A percentile compares a stretch with the other conserved stretches of the same genome.
Evolutionary conservation across 1,140 invertebrate genomes (phyloP).

Genomic region (Lepidurus arcticus): DNA sequence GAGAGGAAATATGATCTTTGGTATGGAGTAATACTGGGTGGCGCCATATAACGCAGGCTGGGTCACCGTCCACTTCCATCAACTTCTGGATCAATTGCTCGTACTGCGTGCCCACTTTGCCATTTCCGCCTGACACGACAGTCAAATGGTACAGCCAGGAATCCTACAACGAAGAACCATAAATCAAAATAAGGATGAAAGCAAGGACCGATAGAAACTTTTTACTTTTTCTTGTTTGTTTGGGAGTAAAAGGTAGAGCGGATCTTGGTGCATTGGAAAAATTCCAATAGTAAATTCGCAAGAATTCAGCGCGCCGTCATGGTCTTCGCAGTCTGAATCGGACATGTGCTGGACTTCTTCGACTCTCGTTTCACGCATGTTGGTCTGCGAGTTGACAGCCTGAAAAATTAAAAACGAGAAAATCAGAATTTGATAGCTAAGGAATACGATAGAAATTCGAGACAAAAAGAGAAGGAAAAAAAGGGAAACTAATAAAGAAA

Average conservation of each 20-base stretch:
- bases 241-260: slow-evolving; percentile 83
- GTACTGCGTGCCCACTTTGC: slow-evolving; percentile 85
- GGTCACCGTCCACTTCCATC: slow-evolving; percentile 90
- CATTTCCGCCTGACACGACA: slow-evolving; percentile 83
- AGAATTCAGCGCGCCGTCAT: slow-evolving; percentile 53
- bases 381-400: slow-evolving; percentile 89
- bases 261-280: slow-evolving; percentile 83
- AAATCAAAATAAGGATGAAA: background rate
- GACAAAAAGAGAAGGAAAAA: background rate
- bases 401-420: slow-evolving; percentile 44
- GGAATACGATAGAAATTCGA: background rate
- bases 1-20: slow-evolving; percentile 77
- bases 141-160: slow-evolving; percentile 92
- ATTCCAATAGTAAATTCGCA: slow-evolving; percentile 80
- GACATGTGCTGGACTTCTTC: slow-evolving; percentile 89
- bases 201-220: too few species aligned
- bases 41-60: slow-evolving; percentile 87
- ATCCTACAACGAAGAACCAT: slow-evolving; percentile 52
- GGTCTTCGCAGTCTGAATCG: slow-evolving; percentile 83
- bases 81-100: slow-evolving; percentile 89
- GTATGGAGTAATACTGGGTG: slow-evolving; percentile 85
- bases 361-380: slow-evolving; percentile 86
- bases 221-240: slow-evolving; percentile 70
- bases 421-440: background rate
- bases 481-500: slow-evolving; percentile 16